phyloP scores from a whole-genome alignment of 2,113 vertebrate species.

The Notothenia rossii region DNA sequence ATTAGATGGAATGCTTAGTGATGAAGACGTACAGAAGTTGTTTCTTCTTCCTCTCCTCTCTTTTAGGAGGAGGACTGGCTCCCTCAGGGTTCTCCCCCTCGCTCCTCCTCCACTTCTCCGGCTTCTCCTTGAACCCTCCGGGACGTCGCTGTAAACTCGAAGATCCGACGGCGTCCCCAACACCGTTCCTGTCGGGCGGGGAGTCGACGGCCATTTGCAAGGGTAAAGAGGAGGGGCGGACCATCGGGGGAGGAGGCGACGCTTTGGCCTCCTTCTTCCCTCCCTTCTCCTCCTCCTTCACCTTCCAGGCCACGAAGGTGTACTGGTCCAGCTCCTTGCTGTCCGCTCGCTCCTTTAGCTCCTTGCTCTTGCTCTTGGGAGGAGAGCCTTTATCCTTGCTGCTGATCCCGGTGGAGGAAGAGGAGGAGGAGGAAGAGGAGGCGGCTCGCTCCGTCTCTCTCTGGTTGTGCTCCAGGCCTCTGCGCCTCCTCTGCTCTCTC shows the following conservation, averaged over 20 bases:
- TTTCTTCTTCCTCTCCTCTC: slow-evolving; percentile 58
- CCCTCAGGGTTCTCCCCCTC: slow-evolving; percentile 64
- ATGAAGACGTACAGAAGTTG: slow-evolving; percentile 65
- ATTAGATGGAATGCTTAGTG: no score
- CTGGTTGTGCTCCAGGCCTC: slow-evolving; percentile 93
- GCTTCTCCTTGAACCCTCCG: slow-evolving; percentile 84
- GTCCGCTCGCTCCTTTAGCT: slow-evolving; percentile 69
- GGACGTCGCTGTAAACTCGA: slow-evolving; percentile 85
- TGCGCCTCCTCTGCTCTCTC: slow-evolving; percentile 89
- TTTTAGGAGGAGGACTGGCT: slow-evolving; percentile 36
- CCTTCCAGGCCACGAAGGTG: slow-evolving; percentile 80
- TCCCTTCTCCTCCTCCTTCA: slow-evolving; percentile 77
- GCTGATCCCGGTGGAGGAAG: slow-evolving; percentile 35
- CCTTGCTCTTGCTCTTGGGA: slow-evolving; percentile 70
- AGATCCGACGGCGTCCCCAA: slow-evolving; percentile 65
- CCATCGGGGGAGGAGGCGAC: slow-evolving; percentile 47
- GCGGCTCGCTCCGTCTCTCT: slow-evolving; percentile 88
- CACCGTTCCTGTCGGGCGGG: slow-evolving; percentile 28
- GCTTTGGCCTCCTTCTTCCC: slow-evolving; percentile 77
- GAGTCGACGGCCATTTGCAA: slow-evolving; percentile 39
- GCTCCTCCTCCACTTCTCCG: slow-evolving; percentile 87
- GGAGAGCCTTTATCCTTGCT: slow-evolving; percentile 69
- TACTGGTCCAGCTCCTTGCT: slow-evolving; percentile 85
- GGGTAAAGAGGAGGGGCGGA: slow-evolving; percentile 57
- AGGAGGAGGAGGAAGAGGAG: slow-evolving; percentile 44